Evolutionary conservation across 2,113 vertebrate genomes (phyloP).

Genomic region (Labeo catla): DNA sequence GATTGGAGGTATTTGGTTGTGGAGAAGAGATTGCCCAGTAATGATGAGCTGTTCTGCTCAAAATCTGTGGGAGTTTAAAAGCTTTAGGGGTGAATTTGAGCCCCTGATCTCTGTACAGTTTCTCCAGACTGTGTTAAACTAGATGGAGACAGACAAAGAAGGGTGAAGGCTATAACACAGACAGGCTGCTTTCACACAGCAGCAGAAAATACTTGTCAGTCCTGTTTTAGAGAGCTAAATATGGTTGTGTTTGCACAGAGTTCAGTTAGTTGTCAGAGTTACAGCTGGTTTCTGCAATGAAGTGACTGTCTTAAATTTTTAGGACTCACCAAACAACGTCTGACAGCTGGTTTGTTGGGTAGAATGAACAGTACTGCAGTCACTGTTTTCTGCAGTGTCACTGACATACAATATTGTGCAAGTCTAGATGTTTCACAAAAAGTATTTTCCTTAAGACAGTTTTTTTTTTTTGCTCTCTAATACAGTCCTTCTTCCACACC

Average conservation of each 20-base stretch:
- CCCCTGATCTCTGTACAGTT: slow-evolving; percentile 35
- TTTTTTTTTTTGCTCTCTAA: neutral
- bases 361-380: neutral
- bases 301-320: neutral
- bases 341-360: neutral
- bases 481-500: neutral
- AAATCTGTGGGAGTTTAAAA: slow-evolving; percentile 36
- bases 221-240: slow-evolving; percentile 8
- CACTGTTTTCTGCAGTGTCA: neutral
- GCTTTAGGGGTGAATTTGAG: slow-evolving; percentile 38
- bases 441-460: neutral
- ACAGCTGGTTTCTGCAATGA: neutral
- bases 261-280: slow-evolving; percentile 6
- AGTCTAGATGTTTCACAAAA: neutral
- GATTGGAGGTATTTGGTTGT: neutral
- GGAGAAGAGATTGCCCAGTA: neutral
- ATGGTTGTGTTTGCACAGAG: neutral
- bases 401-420: neutral
- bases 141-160: neutral
- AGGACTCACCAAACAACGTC: neutral
- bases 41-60: slow-evolving; percentile 19
- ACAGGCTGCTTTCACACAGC: neutral
- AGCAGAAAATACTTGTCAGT: slow-evolving; percentile 1
- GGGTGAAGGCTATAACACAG: neutral
- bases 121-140: neutral